Conservation (phyloP, 1,140 invertebrate genomes). For the Bombus superbus region DNA sequence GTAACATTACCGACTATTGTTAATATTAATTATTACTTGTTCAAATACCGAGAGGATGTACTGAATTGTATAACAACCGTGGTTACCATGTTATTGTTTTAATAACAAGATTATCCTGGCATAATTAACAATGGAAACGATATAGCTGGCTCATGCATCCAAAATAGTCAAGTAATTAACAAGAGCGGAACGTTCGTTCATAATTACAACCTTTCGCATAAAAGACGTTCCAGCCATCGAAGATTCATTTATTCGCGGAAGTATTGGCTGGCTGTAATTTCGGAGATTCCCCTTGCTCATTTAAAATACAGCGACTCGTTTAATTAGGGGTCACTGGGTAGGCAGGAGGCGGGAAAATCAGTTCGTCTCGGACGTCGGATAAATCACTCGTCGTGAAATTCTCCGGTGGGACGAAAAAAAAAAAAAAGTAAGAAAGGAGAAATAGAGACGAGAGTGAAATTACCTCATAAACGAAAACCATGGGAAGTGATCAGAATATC, state of each 20-base stretch:
- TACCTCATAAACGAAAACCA: conserved; percentile 43
- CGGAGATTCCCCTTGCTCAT: conserved; percentile 7
- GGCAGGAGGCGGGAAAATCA: conserved; percentile 1
- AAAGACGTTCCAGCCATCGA: background rate
- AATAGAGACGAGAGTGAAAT: conserved; percentile 37
- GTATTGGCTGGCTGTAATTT: conserved; percentile 23
- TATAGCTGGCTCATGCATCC: background rate
- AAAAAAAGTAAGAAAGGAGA: background rate
- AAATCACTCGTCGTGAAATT: conserved; percentile 53
- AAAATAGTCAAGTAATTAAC: background rate
- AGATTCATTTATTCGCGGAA: conserved; percentile 35
- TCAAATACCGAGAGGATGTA: no score
- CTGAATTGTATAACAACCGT: no score
- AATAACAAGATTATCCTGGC: background rate
- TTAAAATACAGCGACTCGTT: conserved; percentile 45
- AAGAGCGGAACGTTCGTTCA: background rate
- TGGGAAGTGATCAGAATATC: conserved; percentile 47
- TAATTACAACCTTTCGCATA: background rate
- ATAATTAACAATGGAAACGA: background rate
- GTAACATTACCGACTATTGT: no score
- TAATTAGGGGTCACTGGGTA: conserved; percentile 39
- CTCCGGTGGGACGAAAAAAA: background rate
- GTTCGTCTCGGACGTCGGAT: conserved; percentile 45
- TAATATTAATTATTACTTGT: no score
- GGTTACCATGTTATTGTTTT: background rate